phyloP scores from a whole-genome alignment of 92 coral and sea anemone species.

The Porites divaricata region DNA sequence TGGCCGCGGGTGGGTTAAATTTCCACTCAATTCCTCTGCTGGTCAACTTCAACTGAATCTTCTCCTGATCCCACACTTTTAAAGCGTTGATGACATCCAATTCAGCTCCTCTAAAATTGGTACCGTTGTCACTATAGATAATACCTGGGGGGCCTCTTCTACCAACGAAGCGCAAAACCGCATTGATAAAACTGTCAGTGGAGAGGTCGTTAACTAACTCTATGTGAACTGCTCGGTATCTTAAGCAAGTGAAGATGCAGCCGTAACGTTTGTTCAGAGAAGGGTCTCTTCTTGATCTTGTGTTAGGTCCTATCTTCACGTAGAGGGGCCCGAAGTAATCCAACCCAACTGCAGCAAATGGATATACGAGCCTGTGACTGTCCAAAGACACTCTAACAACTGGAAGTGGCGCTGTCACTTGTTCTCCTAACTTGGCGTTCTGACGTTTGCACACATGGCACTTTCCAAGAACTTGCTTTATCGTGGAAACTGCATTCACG shows the following conservation, averaged over 20 bases:
- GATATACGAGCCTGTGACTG: constrained; percentile 54
- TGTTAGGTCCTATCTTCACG: constrained; percentile 56
- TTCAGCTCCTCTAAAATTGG: too few relatives aligned
- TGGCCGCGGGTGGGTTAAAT: too few relatives aligned
- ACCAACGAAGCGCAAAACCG: constrained; percentile 61
- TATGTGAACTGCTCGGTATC: constrained; percentile 71
- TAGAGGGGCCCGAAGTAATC: constrained; percentile 67
- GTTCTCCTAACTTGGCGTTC: constrained; percentile 50
- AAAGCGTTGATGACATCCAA: too few relatives aligned
- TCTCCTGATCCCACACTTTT: too few relatives aligned
- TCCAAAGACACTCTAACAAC: constrained; percentile 61
- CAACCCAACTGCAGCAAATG: constrained; percentile 70
- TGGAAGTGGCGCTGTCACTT: constrained; percentile 65
- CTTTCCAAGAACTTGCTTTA: constrained; percentile 44
- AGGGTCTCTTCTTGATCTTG: constrained; percentile 54
- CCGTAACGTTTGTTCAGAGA: constrained; percentile 62
- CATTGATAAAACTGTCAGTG: constrained; percentile 64
- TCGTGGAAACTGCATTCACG: constrained; percentile 44
- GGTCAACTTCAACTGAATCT: too few relatives aligned
- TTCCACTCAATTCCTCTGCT: too few relatives aligned
- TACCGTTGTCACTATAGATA: constrained; percentile 70
- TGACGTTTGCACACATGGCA: constrained; percentile 66
- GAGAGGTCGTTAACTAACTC: constrained; percentile 60
- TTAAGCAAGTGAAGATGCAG: constrained; percentile 63
- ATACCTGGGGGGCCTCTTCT: constrained; percentile 63